phyloP scores from a whole-genome alignment of 1,140 invertebrate species.

The Euwallacea fornicatus region DNA sequence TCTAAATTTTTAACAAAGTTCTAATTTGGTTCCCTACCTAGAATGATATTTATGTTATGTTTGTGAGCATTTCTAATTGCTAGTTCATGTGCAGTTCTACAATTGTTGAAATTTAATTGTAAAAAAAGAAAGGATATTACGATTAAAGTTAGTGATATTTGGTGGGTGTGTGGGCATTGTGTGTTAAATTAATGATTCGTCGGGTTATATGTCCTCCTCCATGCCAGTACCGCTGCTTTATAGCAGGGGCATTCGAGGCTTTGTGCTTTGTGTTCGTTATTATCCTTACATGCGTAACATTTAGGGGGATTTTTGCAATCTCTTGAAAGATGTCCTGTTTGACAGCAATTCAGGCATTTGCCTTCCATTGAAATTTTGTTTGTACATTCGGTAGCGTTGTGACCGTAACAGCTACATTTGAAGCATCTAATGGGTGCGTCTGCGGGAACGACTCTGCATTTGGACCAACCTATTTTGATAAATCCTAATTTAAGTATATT shows the following conservation, averaged over 20 bases:
- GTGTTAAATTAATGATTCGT: background rate
- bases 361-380: no score
- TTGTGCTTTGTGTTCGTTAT: background rate
- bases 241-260: background rate
- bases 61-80: background rate
- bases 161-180: background rate
- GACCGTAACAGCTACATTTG: background rate
- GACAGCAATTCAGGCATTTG: background rate
- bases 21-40: background rate
- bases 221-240: background rate
- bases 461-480: background rate
- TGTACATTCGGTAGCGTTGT: background rate
- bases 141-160: background rate
- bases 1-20: background rate
- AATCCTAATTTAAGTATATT: background rate
- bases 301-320: background rate
- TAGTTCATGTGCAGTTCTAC: background rate
- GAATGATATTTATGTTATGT: background rate
- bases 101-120: background rate
- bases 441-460: background rate
- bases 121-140: no score
- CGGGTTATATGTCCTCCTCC: background rate
- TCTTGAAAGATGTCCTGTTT: background rate
- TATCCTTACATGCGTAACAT: background rate
- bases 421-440: background rate